These are phyloP conservation scores for Rhingia rostrata DNA, from an alignment of 2,888 invertebrate species.

Conservation along the genomic window DNA sequence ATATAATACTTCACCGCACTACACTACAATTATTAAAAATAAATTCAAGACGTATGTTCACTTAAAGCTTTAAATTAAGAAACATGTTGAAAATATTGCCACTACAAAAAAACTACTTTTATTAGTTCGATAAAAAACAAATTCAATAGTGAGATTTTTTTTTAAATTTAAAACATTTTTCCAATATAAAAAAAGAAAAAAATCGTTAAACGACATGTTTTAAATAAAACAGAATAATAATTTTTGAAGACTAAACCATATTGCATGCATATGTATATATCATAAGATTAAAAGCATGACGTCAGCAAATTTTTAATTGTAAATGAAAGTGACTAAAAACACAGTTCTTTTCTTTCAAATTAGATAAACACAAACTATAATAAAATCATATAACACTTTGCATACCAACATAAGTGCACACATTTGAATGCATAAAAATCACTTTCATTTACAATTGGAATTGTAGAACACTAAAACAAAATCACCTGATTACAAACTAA, in stretches of 20 bases:
- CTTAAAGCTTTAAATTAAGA: too few species aligned
- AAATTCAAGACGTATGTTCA: too few species aligned
- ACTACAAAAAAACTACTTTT: too few species aligned
- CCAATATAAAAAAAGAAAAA: too few species aligned
- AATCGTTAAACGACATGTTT: too few species aligned
- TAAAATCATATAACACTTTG: neutral
- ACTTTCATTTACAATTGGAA: constrained; percentile 61
- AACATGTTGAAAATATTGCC: too few species aligned
- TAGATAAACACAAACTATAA: neutral
- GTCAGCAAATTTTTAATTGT: constrained; percentile 52
- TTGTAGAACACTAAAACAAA: constrained; percentile 19
- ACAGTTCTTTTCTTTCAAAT: too few species aligned
- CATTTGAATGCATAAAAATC: neutral
- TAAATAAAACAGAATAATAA: too few species aligned
- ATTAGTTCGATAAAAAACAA: too few species aligned
- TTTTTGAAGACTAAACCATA: constrained; percentile 69
- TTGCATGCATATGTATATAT: constrained; percentile 15
- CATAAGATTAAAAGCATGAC: constrained; percentile 62
- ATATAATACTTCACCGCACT: neutral
- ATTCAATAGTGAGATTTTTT: too few species aligned
- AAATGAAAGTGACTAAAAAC: constrained; percentile 57
- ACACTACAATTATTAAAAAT: too few species aligned
- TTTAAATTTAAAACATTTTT: too few species aligned
- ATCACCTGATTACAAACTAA: constrained; percentile 33
- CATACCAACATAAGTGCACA: neutral